phyloP scores from a whole-genome alignment of 2,888 invertebrate species.

The Lysandra coridon region DNA sequence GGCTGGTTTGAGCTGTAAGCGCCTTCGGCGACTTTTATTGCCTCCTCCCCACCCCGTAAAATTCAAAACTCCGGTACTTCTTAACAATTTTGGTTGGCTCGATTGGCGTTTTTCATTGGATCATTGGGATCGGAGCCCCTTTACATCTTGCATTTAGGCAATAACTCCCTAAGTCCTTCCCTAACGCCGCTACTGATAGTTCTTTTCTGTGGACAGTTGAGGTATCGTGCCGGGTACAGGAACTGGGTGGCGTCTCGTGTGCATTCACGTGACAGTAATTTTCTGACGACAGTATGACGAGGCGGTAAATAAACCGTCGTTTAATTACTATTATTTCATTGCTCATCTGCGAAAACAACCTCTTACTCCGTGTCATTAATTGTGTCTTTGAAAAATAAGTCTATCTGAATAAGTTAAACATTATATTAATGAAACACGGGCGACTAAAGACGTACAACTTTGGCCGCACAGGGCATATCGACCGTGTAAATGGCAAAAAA shows the following conservation, averaged over 20 bases:
- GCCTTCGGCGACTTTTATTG: too few species aligned
- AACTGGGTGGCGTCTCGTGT: background rate
- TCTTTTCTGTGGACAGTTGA: background rate
- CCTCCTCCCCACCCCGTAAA: too few species aligned
- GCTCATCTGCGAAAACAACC: slow-evolving; percentile 4
- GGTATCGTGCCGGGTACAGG: background rate
- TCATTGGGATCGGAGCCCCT: too few species aligned
- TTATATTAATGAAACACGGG: too few species aligned
- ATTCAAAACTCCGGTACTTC: too few species aligned
- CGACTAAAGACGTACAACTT: too few species aligned
- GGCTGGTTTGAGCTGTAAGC: too few species aligned
- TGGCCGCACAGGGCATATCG: background rate
- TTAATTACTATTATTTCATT: slow-evolving; percentile 19
- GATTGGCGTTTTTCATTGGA: too few species aligned
- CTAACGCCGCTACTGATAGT: too few species aligned
- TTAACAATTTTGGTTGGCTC: too few species aligned
- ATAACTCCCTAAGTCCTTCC: too few species aligned
- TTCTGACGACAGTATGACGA: slow-evolving; percentile 4
- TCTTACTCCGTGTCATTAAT: background rate
- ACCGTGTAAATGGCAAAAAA: background rate
- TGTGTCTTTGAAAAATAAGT: background rate
- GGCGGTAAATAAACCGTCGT: background rate
- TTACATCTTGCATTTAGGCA: too few species aligned
- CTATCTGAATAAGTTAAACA: background rate
- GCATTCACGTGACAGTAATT: slow-evolving; percentile 6